phyloP scores from a whole-genome alignment of 2,797 vertebrate genomes.

The Odontamblyopus lacepedii region DNA sequence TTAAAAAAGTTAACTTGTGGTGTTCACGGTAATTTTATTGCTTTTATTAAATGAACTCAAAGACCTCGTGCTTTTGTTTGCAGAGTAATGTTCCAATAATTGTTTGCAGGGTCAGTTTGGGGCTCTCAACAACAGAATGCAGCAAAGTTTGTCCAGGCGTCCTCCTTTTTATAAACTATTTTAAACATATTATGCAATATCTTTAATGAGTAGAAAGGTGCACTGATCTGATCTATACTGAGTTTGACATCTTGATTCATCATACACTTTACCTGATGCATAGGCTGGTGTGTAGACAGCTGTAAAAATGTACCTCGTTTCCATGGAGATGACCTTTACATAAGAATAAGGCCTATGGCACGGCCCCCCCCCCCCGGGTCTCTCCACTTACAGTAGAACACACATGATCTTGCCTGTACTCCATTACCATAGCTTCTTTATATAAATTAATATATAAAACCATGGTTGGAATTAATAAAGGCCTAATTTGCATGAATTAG shows the following conservation, averaged over 20 bases:
- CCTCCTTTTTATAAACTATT: not conserved
- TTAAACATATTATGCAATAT: not conserved
- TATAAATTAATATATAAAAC: slow-evolving; percentile 37
- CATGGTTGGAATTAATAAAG: slow-evolving; percentile 57
- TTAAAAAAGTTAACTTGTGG: slow-evolving; percentile 2
- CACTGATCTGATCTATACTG: not conserved
- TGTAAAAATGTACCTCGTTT: not conserved
- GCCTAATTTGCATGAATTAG: slow-evolving; percentile 69
- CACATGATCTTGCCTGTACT: slow-evolving; percentile 26
- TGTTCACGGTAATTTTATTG: slow-evolving; percentile 2
- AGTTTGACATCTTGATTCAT: slow-evolving; percentile 3
- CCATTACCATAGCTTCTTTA: slow-evolving; percentile 19
- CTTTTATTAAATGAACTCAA: not conserved
- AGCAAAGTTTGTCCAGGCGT: not conserved
- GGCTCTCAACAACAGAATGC: not conserved
- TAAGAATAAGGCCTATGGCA: not conserved
- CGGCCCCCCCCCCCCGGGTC: not conserved
- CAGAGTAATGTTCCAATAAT: not conserved
- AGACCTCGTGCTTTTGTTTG: not conserved
- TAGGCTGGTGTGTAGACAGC: not conserved
- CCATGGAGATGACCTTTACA: slow-evolving; percentile 22
- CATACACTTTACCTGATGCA: not conserved
- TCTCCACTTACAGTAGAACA: not conserved
- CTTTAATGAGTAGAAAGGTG: not conserved
- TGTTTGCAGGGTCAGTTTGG: not conserved